Base-by-base conservation (phyloP, 2,888 invertebrate genomes). In the Acleris literana region DNA sequence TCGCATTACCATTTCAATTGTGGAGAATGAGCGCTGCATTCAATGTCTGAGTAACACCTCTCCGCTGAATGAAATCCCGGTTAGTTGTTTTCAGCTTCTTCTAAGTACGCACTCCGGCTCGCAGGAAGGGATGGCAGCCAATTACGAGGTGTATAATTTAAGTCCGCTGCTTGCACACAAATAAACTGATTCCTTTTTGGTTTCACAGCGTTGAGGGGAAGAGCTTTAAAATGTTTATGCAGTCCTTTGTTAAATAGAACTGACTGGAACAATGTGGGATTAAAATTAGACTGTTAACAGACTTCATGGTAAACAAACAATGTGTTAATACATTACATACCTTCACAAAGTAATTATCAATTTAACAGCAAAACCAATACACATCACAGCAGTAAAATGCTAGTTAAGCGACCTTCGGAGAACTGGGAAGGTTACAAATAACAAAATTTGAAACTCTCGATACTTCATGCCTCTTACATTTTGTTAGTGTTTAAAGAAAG, bases 1-100 rank as follows among this genome's bases (percentile, higher is more conserved):
- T 78, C 82, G 74, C 80, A 90, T 88, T 89, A 85, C 85, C 88
- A 90, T 89, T 88, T 90, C 89, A 88, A 87, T 88, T 85, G 88
- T 82, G 76, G 79, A 74, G 79, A 83, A 85, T 80, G 83, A 85
- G 80, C 76, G 80, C 68, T 71, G 73, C 76, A 72, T 71, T 72
- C 74, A 75, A 62, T 63, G 57, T 64, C 74, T 72, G 69, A 71
- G 72, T 76, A 80, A 80, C 80, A 83, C 79, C 78, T 80, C 73
- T 69, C 69, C 67, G 72, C 64, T 78, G 76, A 80, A 79, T 80
- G 75, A 71, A 80, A 76, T 76, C 78, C 73, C 72, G 74, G 73
- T 74, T 72, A 74, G 80, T 79, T 83, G 80, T 82, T 82, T 80
- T 77, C 77, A 81, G 76, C 78, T 77, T 74, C 69, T 70, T 71